phyloP scores from a whole-genome alignment of 1,140 invertebrate genomes.

The Pseudomyrmex cubaensis region DNA sequence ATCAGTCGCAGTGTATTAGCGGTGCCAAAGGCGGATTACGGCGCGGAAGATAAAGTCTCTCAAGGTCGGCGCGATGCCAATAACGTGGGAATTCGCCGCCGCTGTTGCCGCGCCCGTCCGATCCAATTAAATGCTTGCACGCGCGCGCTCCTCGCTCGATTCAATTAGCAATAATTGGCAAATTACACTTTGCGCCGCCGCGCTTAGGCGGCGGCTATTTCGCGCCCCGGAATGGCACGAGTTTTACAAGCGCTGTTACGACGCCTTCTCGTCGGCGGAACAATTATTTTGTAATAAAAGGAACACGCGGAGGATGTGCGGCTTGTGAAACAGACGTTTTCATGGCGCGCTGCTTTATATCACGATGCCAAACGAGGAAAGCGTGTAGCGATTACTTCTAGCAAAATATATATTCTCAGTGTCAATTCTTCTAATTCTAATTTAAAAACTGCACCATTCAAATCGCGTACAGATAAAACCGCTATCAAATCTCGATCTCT shows the following conservation, averaged over 20 bases:
- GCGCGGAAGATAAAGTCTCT: conserved; percentile 33
- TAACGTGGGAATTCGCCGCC: conserved; percentile 66
- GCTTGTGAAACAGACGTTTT: conserved; percentile 9
- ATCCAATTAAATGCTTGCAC: conserved; percentile 62
- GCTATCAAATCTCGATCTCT: too few relatives aligned
- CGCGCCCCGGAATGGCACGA: conserved; percentile 23
- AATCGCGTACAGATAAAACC: too few relatives aligned
- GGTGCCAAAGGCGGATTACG: conserved; percentile 55
- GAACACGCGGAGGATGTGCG: background rate
- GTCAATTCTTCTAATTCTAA: too few relatives aligned
- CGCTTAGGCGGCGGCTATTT: conserved; percentile 18
- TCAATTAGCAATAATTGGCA: conserved; percentile 72
- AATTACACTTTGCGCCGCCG: conserved; percentile 54
- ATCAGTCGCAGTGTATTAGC: conserved; percentile 66
- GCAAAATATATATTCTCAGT: too few relatives aligned
- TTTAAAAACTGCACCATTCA: too few relatives aligned
- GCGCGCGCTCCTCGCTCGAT: conserved; percentile 48
- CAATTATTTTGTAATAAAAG: conserved; percentile 44
- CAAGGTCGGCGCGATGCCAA: conserved; percentile 50
- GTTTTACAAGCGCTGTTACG: conserved; percentile 22
- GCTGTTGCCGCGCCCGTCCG: conserved; percentile 27
- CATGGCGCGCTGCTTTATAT: background rate
- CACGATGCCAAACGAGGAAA: background rate
- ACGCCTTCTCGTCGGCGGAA: conserved; percentile 2
- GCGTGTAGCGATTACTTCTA: too few relatives aligned